Base-by-base conservation (phyloP, 1,140 invertebrate species). In the Hylyphantes graminicola region DNA sequence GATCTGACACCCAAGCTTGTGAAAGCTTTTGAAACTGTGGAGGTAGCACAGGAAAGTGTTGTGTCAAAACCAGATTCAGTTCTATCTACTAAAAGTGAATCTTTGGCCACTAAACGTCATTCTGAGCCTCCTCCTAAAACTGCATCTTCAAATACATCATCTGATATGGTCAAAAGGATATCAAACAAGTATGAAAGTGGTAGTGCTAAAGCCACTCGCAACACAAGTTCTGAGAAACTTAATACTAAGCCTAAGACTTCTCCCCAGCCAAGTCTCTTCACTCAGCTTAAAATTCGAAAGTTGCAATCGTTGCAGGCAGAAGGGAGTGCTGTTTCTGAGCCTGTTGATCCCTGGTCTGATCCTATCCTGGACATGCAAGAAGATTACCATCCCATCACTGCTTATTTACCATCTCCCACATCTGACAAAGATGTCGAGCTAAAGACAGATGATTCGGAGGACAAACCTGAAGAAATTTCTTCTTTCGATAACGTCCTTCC, bases 361-460 rank as follows among this genome's bases (percentile, higher is more conserved):
- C 85, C 85, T 19, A 86, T 86, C 17, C 59, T 86, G 17, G 85
- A 86, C 63, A 83, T 82, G 72, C 77, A 82, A 50, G 80, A 86
- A 35, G 82, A 85, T 68, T 85, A 85, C 51, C 82, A 85, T 70
- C 82, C 82, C 7, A 77, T 85, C 7, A 57, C 63, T 53, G 51
- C 72, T 12, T 75, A 55, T 57, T 61, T 73, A 19, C 72, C 48
- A 13, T 55, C 68, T 13, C 17, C n/a, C 6, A 75, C 50, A 21
- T 54, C 70, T 6, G 61, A 53, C 15, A n/a, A 15, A n/a, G 57
- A 76, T 21, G 55, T 7, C 9, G 5, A 15, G 15, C n/a, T 55
- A 13, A 19, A 51, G 21, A 10, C 51, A 4, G 2, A 11, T 8
- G 35, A 50, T 59, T 15, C 19, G 4, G 48, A 12, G 51, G 59